Evolutionary conservation across 2,797 vertebrate species (phyloP).

Genomic region (Mormyrops boulengeri): DNA sequence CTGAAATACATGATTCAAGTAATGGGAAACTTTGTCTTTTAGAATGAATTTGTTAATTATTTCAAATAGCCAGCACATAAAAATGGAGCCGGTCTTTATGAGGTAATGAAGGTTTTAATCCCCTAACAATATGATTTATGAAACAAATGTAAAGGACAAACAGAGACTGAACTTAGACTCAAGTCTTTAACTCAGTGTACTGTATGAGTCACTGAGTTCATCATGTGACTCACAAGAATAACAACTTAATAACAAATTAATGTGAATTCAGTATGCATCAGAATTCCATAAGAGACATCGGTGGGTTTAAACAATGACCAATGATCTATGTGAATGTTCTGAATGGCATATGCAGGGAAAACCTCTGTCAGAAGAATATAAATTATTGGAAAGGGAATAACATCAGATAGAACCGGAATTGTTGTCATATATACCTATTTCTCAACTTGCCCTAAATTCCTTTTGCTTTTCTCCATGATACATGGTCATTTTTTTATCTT

Average conservation of each 20-base stretch:
- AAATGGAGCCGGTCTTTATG: background rate
- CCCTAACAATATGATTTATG: background rate
- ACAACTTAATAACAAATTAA: background rate
- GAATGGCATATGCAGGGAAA: background rate
- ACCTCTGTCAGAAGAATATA: background rate
- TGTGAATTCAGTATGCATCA: background rate
- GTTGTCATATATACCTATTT: background rate
- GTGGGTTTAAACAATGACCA: background rate
- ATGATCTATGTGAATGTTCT: background rate
- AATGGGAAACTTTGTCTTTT: background rate
- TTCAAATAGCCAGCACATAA: background rate
- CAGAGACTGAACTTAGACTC: background rate
- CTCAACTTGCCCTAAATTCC: background rate
- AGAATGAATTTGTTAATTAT: background rate
- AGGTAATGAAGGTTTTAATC: background rate
- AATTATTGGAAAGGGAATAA: background rate
- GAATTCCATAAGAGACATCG: background rate
- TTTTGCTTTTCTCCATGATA: background rate
- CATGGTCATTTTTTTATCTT: background rate
- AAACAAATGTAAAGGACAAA: background rate
- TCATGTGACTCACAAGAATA: background rate
- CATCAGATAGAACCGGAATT: background rate
- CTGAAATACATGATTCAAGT: constrained; percentile 3
- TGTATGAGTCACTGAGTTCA: background rate
- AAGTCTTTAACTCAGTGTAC: background rate